Percentiles rank a stretch among this genome's conserved stretches.
Conservation (phyloP, 2,797 vertebrate genomes). For the Hydrocynus forskahlii region DNA sequence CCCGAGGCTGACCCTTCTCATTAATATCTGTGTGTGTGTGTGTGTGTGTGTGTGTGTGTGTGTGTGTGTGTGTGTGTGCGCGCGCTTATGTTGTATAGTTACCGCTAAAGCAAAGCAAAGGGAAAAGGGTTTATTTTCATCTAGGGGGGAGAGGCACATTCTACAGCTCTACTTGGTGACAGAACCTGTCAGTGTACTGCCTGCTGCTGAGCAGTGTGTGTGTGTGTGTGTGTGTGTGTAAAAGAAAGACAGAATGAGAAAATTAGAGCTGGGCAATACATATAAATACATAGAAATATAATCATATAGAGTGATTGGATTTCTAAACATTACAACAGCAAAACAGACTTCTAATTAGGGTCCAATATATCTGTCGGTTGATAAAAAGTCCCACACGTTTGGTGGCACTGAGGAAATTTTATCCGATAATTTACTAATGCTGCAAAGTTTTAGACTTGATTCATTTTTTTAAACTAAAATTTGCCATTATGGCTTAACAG, state of each 20-base stretch:
- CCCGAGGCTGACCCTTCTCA: conserved; percentile 9
- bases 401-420: too few relatives aligned
- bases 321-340: too few relatives aligned
- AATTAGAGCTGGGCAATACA: too few relatives aligned
- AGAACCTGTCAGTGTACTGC: conserved; percentile 70
- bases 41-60: conserved; percentile 5
- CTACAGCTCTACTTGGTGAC: conserved; percentile 72
- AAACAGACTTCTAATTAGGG: too few relatives aligned
- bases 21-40: conserved; percentile 6
- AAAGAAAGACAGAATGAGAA: background rate
- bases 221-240: conserved; percentile 8
- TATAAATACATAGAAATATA: too few relatives aligned
- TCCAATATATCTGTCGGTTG: too few relatives aligned
- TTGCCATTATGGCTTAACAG: too few relatives aligned
- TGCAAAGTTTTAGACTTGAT: too few relatives aligned
- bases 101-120: conserved; percentile 44
- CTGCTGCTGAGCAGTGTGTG: conserved; percentile 14
- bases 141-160: conserved; percentile 67
- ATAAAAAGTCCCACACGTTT: too few relatives aligned
- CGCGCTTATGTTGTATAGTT: conserved; percentile 27
- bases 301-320: too few relatives aligned
- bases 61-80: conserved; percentile 7
- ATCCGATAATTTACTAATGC: too few relatives aligned
- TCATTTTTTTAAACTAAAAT: too few relatives aligned
- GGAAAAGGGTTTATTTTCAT: conserved; percentile 73